These are phyloP conservation scores for Amiota minor DNA, from an alignment of 2,888 invertebrate species.

Conservation along the genomic window DNA sequence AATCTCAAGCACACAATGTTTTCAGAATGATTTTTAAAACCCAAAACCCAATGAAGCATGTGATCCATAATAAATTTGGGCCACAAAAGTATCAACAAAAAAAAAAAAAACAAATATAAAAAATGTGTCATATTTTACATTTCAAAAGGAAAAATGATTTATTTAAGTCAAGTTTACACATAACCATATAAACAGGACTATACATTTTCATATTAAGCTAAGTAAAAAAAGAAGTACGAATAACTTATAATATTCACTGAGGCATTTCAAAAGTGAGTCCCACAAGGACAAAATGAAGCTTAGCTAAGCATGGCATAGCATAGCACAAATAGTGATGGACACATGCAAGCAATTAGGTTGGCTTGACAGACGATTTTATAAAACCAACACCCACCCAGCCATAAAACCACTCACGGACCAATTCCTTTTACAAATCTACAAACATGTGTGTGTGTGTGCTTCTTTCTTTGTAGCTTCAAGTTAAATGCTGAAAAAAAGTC, in stretches of 20 bases:
- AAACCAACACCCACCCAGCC: neutral
- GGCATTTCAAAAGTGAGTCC: conserved; percentile 18
- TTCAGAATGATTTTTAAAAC: neutral
- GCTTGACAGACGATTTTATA: conserved; percentile 21
- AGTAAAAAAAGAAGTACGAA: neutral
- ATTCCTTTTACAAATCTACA: neutral
- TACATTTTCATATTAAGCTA: neutral
- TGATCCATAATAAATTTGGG: conserved; percentile 19
- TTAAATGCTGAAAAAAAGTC: neutral
- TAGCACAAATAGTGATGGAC: conserved; percentile 24
- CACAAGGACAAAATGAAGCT: conserved; percentile 14
- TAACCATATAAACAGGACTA: neutral
- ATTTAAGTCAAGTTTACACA: conserved; percentile 17
- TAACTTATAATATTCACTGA: conserved; percentile 26
- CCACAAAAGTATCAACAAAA: neutral
- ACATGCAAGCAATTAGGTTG: conserved; percentile 29
- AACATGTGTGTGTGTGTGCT: neutral
- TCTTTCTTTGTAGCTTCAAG: conserved; percentile 1
- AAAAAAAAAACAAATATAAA: neutral
- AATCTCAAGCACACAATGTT: no score
- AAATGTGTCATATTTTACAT: conserved; percentile 27
- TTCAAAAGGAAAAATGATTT: conserved; percentile 18
- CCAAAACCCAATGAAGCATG: conserved; percentile 18
- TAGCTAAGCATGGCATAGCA: neutral
- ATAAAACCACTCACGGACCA: neutral